Conservation (phyloP, 2,888 invertebrate species). For the Eupithecia abbreviata region DNA sequence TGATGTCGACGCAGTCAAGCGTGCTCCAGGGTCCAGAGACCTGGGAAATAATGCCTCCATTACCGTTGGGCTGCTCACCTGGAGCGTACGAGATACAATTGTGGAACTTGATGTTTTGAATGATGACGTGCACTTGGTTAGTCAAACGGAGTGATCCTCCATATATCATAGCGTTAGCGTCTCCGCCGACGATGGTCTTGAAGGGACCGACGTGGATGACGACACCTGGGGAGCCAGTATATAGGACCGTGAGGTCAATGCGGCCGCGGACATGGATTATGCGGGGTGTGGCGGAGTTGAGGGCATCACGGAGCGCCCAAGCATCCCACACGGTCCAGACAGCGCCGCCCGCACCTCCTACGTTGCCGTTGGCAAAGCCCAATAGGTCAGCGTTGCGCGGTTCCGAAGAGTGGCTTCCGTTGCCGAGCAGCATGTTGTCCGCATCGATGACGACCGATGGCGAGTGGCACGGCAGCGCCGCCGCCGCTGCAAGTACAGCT, state of each 20-base stretch:
- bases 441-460: constrained; percentile 10
- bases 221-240: constrained; percentile 34
- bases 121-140: constrained; percentile 30
- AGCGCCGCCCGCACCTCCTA: constrained; percentile 32
- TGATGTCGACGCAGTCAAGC: constrained; percentile 28
- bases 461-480: constrained; percentile 18
- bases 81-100: constrained; percentile 27
- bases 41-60: constrained; percentile 26
- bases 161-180: constrained; percentile 24
- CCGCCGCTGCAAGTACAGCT: constrained; percentile 12
- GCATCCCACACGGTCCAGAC: constrained; percentile 38
- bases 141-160: constrained; percentile 26
- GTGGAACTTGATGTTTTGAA: constrained; percentile 28
- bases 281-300: constrained; percentile 10
- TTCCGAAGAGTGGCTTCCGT: not conserved
- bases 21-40: constrained; percentile 14
- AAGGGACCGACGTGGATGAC: constrained; percentile 13
- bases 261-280: constrained; percentile 34
- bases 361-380: constrained; percentile 21
- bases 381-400: constrained; percentile 13
- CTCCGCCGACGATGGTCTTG: constrained; percentile 32
- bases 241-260: constrained; percentile 32
- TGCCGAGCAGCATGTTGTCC: constrained; percentile 11
- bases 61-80: constrained; percentile 28
- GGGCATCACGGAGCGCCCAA: constrained; percentile 30